phyloP scores from a whole-genome alignment of 2,797 vertebrate genomes.

The Acanthiza pusilla region DNA sequence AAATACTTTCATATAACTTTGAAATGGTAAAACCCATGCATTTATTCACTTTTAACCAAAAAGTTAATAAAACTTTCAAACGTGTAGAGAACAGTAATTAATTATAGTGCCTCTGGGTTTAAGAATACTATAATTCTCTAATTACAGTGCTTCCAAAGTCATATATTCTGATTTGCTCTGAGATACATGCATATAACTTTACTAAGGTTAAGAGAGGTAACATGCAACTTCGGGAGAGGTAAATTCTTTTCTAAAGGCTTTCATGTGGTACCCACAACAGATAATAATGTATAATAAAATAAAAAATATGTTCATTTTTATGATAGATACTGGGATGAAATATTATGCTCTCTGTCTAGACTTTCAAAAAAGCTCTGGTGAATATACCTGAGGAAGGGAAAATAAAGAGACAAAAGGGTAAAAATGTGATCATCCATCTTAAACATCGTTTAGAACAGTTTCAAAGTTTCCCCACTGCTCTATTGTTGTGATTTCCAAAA shows the following conservation, averaged over 20 bases:
- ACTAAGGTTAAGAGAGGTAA: conserved; percentile 26
- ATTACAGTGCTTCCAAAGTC: conserved; percentile 3
- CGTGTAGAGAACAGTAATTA: conserved; percentile 8
- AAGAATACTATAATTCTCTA: conserved; percentile 40
- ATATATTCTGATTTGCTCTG: not conserved
- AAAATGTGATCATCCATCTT: not conserved
- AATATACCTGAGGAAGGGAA: not conserved
- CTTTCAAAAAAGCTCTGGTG: not conserved
- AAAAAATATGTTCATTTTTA: not conserved
- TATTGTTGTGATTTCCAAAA: not conserved
- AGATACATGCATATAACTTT: not conserved
- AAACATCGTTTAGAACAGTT: not conserved
- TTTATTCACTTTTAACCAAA: conserved; percentile 20
- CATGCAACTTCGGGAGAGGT: not conserved
- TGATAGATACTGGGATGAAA: not conserved
- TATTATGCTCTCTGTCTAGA: not conserved
- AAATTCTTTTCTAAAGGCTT: not conserved
- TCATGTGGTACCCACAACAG: not conserved
- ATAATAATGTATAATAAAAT: not conserved
- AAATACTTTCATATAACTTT: not conserved
- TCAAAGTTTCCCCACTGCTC: not conserved
- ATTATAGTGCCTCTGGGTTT: conserved; percentile 38
- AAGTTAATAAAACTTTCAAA: conserved; percentile 23
- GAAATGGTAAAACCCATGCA: not conserved
- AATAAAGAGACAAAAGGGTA: not conserved